Evolutionary conservation across 2,797 vertebrate species (phyloP), one percentile per base, ranked within the genome.

Genomic region (Mormyrus proboscirostris): DNA sequence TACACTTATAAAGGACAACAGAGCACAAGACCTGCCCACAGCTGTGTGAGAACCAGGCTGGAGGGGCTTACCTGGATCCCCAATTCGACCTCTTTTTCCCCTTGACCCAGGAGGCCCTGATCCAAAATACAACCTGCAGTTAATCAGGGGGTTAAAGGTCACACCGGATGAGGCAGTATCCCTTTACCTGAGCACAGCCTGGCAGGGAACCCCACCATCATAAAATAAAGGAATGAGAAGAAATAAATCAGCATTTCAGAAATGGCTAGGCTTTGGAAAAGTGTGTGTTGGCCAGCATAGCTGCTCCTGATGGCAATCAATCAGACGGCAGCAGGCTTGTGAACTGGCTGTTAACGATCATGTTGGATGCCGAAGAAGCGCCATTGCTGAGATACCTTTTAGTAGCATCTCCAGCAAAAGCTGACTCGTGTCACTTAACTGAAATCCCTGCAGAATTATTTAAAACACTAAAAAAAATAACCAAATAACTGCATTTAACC

Each of bases 61-160:
- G 59, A 57, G 79, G 44, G 16, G 90, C 92, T 87, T 92, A 92
- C 91, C 91, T 93, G 91, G 73, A 89, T 85, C 90, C 82, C 92
- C 92, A 91, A 90, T 73, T 29, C 91, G 90, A 76, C 92, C 92
- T 91, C 91, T 92, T 87, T 92, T 93, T 92, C 90, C 92, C 88
- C 90, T 93, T 47, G 91, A 91, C 90, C 90, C 91, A 90, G 91
- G 93, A 89, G 85, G 73, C 65, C 91, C 92, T 93, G 90, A 89
- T 91, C 91, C 91, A 91, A 90, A 92, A 92, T 41, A 93, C 90
- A 92, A 90, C 90, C 90, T 86, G 90, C 90, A 92, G 90, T 92
- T 92, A 92, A 90, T 91, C 87, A 65, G 65, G 49, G 49, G 53
- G 82, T 89, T 57, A 91, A 22, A 90, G 86, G 89, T 85, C 88